Conservation (phyloP, 2,113 vertebrate species). For the Mugil cephalus region DNA sequence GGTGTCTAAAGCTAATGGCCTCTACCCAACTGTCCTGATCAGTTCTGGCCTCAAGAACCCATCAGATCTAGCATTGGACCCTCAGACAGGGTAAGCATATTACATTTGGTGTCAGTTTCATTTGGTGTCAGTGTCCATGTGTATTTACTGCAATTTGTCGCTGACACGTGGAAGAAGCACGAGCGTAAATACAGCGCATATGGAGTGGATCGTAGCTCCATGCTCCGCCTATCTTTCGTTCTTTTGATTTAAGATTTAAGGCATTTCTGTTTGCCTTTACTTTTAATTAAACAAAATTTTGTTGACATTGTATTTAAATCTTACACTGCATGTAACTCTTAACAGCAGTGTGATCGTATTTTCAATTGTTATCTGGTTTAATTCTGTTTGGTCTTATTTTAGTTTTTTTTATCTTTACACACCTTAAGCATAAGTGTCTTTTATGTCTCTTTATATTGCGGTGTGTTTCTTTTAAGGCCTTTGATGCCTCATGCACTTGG, state of each 20-base stretch:
- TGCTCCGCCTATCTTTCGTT: too few species aligned
- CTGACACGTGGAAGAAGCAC: too few species aligned
- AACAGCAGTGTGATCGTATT: neutral
- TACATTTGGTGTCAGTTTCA: too few species aligned
- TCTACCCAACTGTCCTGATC: constrained; percentile 94
- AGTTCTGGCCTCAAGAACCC: constrained; percentile 92
- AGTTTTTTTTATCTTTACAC: too few species aligned
- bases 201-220: too few species aligned
- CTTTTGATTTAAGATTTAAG: neutral
- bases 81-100: constrained; percentile 89
- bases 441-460: neutral
- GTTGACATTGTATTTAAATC: neutral
- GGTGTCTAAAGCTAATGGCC: constrained; percentile 95
- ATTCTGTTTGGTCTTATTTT: neutral
- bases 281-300: neutral
- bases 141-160: too few species aligned
- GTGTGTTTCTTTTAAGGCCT: neutral
- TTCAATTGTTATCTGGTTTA: neutral
- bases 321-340: neutral
- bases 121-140: too few species aligned
- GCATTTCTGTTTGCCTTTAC: neutral
- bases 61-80: constrained; percentile 91
- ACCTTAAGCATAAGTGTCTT: too few species aligned
- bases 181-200: too few species aligned
- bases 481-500: neutral